A percentile compares a stretch with the other conserved stretches of the same genome.
These are phyloP conservation scores for Trogon surrucura DNA, from an alignment of 2,113 vertebrate species.

Conservation along the genomic window DNA sequence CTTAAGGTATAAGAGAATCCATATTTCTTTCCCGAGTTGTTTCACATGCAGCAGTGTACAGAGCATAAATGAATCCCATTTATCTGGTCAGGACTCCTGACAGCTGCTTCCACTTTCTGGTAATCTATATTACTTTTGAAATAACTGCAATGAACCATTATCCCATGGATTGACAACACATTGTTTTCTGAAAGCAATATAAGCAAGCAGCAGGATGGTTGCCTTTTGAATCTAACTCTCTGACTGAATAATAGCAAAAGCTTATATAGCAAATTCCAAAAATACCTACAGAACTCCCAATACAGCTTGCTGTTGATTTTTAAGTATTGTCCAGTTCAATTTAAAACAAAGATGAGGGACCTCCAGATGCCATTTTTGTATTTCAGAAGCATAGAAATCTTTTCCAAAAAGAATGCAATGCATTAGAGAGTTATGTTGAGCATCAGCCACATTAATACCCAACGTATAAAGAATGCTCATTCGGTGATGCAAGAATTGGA, in stretches of 20 bases:
- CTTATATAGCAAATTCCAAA: constrained; percentile 45
- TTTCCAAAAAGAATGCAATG: not conserved
- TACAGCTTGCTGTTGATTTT: not conserved
- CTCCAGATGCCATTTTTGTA: not conserved
- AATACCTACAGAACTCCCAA: constrained; percentile 10
- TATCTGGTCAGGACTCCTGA: constrained; percentile 8
- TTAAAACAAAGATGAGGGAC: constrained; percentile 6
- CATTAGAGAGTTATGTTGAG: not conserved
- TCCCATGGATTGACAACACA: constrained; percentile 3
- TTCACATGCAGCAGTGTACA: not conserved
- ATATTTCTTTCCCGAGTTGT: not conserved
- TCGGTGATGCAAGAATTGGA: not conserved
- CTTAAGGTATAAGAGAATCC: not conserved
- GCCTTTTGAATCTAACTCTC: not conserved
- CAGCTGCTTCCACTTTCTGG: constrained; percentile 28
- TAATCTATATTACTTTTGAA: constrained; percentile 37
- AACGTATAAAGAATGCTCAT: not conserved
- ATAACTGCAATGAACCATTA: constrained; percentile 30
- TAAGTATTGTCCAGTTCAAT: not conserved
- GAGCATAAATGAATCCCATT: constrained; percentile 42
- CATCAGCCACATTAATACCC: not conserved
- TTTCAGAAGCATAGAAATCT: not conserved
- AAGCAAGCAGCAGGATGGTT: constrained; percentile 19
- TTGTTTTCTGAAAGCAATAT: constrained; percentile 16
- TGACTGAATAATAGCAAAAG: not conserved